Evolutionary conservation across 2,888 invertebrate species (phyloP), one percentile per base, ranked within the genome.

Genomic region (Didymodactylos carnosus): DNA sequence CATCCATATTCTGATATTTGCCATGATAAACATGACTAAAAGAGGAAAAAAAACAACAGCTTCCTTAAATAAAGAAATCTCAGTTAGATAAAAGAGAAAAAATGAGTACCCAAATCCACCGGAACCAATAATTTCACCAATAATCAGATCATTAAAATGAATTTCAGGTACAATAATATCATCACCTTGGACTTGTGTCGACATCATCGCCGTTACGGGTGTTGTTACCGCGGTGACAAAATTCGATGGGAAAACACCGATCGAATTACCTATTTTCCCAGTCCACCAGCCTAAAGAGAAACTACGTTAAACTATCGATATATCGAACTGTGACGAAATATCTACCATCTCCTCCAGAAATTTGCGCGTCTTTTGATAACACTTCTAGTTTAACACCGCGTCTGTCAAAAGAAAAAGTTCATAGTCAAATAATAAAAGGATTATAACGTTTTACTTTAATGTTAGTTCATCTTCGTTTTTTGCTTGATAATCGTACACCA

Each of bases 211-310:
- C 75, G 80, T 79, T 76, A 79, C 46, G 16, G 79, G 46, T 80
- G 19, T 35, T 1, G n/a, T 8, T 35, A 19, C 35, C 2, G 62
- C 79, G n/a, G n/a, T n/a, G 76, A 95, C 94, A 86, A 92, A 95
- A 82, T 92, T 91, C 75, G 92, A 89, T n/a, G 94, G 94, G 84
- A 95, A 95, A 80, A 95, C 94, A 76, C 82, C 82, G 69, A 82
- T 80, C 83, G 91, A 89, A 80, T 91, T 90, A 41, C 91, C 91
- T 80, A 92, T 91, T 84, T 92, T 92, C 46, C 94, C 95, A 76
- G 93, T 94, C 94, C 94, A 95, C 94, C 94, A 95, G 78, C 94
- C 95, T 35, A n/a, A n/a, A n/a, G n/a, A n/a, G n/a, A n/a, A n/a
- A n/a, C n/a, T n/a, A n/a, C n/a, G n/a, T n/a, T n/a, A n/a, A n/a